Evolutionary conservation across 2,113 vertebrate genomes (phyloP), one percentile per base, ranked within the genome.

Genomic region (Galeopterus variegatus): DNA sequence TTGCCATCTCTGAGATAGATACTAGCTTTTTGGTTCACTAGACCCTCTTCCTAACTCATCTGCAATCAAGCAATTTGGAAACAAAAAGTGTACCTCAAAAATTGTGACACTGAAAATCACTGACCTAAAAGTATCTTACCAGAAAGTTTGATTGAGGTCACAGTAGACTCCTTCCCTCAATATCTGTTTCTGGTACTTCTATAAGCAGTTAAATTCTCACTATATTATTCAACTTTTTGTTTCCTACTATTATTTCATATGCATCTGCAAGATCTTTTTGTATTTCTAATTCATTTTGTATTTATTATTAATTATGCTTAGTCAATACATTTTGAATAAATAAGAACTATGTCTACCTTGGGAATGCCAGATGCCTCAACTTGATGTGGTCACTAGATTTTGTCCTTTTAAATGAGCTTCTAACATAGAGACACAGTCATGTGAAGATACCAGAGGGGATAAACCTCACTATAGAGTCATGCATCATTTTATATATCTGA

Each of bases 401-500:
- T 45, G 4, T 45, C 24, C 41, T 31, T 3, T 45, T 69, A 85
- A 2, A 0, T 60, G 13, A 60, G 3, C 5, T 87, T 93, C 11
- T 9, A 81, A 31, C 17, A 28, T 28, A 70, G 23, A 31, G 70
- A 85, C n/a, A 0, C 4, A 89, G 24, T 76, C 23, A 54, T 50
- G 1, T 65, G 56, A 67, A 89, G 33, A 54, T 83, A 12, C 9
- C 33, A 91, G 1, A 5, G 90, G 31, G 23, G 10, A 52, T n/a
- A 11, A 64, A 69, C 1, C 13, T 83, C 19, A 84, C n/a, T 82
- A 41, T 21, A 80, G 9, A 48, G 31, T 73, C 31, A 19, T 17
- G 19, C 5, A 64, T 56, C 6, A 23, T 56, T 93, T 87, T 95
- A 33, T 90, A 69, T 83, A 87, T 86, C 12, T 86, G 41, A 97